These are phyloP conservation scores for Sardinella longiceps DNA, from an alignment of 2,797 vertebrate genomes.

Conservation along the genomic window DNA sequence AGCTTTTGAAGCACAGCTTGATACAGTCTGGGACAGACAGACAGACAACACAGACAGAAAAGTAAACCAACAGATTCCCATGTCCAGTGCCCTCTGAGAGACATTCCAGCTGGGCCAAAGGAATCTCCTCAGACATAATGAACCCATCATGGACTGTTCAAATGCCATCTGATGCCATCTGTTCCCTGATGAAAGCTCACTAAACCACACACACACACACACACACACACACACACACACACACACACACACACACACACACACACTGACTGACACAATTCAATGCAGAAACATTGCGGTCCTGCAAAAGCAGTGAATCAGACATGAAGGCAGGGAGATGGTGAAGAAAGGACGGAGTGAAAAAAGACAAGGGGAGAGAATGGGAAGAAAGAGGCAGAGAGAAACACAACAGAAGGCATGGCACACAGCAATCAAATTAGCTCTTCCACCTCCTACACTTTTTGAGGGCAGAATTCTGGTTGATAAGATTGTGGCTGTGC, in stretches of 20 bases:
- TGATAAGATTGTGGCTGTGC: not conserved
- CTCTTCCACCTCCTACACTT: not conserved
- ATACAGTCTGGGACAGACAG: too few species aligned
- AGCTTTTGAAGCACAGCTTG: too few species aligned
- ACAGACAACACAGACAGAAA: not conserved
- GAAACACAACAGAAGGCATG: not conserved
- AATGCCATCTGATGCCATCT: not conserved
- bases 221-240: not conserved
- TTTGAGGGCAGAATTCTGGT: not conserved
- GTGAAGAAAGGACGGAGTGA: not conserved
- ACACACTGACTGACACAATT: not conserved
- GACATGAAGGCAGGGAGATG: not conserved
- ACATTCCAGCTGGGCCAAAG: not conserved
- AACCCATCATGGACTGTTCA: slow-evolving; percentile 22
- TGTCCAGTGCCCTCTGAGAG: not conserved
- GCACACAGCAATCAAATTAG: not conserved
- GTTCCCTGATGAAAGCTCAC: not conserved
- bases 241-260: not conserved
- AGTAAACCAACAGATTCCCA: not conserved
- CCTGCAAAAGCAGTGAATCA: not conserved
- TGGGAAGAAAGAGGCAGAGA: not conserved
- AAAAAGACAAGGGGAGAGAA: not conserved
- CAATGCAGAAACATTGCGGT: not conserved
- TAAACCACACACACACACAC: not conserved
- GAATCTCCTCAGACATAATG: slow-evolving; percentile 13